These are phyloP conservation scores for Hoplostethus atlanticus DNA, from an alignment of 2,797 vertebrate species.

Conservation along the genomic window DNA sequence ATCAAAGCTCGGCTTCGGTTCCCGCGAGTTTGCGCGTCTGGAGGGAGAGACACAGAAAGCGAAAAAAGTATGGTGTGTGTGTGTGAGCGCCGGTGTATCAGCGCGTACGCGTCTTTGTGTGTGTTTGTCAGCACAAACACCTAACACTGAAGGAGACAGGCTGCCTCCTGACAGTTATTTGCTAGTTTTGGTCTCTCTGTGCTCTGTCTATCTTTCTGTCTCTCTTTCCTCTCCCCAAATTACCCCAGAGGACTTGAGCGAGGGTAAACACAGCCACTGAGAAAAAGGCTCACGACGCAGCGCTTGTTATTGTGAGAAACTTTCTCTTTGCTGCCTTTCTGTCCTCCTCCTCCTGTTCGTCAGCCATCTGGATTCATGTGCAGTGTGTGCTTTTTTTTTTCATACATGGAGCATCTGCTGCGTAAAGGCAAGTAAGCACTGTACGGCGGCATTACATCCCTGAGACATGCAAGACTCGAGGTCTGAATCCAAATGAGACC, in stretches of 20 bases:
- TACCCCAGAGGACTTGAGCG: constrained; percentile 66
- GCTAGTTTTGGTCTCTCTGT: constrained; percentile 80
- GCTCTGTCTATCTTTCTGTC: constrained; percentile 77
- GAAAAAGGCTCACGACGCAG: constrained; percentile 60
- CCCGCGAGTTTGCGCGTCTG: constrained; percentile 58
- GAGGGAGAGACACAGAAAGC: constrained; percentile 56
- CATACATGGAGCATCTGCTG: constrained; percentile 19
- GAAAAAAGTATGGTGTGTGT: constrained; percentile 37
- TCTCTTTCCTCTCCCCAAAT: constrained; percentile 71
- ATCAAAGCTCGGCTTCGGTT: constrained; percentile 50
- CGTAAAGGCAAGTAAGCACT: constrained; percentile 42
- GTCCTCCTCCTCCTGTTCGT: constrained; percentile 65
- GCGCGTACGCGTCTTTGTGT: constrained; percentile 65
- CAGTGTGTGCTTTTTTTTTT: constrained; percentile 28
- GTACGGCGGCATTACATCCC: constrained; percentile 26
- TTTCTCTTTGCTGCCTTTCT: constrained; percentile 33
- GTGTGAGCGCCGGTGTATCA: constrained; percentile 55
- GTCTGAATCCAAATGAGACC: constrained; percentile 55
- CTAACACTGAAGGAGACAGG: constrained; percentile 84
- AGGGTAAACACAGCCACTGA: constrained; percentile 70
- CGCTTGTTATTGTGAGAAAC: constrained; percentile 67
- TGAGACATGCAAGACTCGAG: constrained; percentile 15
- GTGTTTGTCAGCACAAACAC: constrained; percentile 78
- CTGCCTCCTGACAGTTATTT: constrained; percentile 87
- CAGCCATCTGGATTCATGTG: constrained; percentile 55